phyloP scores from a whole-genome alignment of 1,140 invertebrate species.

The Chironomus tepperi region DNA sequence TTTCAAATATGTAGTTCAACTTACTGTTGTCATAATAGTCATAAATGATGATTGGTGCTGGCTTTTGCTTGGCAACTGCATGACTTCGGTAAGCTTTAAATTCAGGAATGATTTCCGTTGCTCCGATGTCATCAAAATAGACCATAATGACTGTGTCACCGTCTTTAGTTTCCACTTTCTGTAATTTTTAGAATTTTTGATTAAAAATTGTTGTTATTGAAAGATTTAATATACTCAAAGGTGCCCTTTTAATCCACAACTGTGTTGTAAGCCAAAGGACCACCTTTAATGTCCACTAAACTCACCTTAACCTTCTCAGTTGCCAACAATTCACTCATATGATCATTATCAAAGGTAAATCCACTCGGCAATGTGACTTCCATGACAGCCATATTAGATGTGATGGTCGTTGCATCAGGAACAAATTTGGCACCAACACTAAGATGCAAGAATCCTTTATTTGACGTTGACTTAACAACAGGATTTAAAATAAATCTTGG shows the following conservation, averaged over 20 bases:
- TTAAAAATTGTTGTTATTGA: too few relatives aligned
- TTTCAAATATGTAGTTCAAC: constrained; percentile 85
- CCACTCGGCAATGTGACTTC: constrained; percentile 77
- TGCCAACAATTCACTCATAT: constrained; percentile 54
- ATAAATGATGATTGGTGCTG: constrained; percentile 78
- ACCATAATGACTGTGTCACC: constrained; percentile 66
- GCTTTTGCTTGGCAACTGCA: constrained; percentile 76
- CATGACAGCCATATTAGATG: constrained; percentile 83
- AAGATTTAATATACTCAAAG: too few relatives aligned
- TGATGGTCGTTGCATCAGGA: constrained; percentile 1
- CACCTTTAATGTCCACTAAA: too few relatives aligned
- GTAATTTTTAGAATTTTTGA: background rate
- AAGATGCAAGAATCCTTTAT: constrained; percentile 60
- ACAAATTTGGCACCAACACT: constrained; percentile 54
- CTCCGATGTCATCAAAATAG: constrained; percentile 73
- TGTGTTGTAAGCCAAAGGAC: too few relatives aligned
- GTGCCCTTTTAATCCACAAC: too few relatives aligned
- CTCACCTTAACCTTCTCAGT: constrained; percentile 54
- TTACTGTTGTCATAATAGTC: constrained; percentile 87
- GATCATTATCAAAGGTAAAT: constrained; percentile 64
- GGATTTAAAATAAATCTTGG: constrained; percentile 71
- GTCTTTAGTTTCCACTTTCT: constrained; percentile 66
- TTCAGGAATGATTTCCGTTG: constrained; percentile 61
- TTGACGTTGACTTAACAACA: constrained; percentile 62
- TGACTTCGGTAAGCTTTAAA: constrained; percentile 75